Evolutionary conservation across 2,113 vertebrate species (phyloP), one percentile per base, ranked within the genome.

Genomic region (Lucifuga dentata): DNA sequence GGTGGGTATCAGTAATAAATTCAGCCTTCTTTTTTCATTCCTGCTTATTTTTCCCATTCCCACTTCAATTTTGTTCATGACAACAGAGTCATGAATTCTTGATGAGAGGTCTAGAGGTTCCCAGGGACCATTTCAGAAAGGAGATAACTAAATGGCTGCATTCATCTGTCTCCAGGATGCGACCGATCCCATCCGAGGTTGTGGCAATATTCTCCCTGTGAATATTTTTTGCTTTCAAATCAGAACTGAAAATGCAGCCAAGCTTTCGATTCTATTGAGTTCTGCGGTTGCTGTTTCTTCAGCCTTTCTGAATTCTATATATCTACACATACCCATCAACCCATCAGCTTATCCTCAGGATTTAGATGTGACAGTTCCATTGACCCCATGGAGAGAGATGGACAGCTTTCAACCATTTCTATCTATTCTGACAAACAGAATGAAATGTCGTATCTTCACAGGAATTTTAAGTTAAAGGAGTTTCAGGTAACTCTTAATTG

Each of bases 301-400:
- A 21, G 35, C 5, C 19, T 33, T 13, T 35, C 17, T 36, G 26
- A 36, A 26, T 51, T 15, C 1, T 16, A 58, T 17, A 45, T 11
- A 36, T n/a, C 24, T 23, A 39, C 46, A 66, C 5, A 53, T 20
- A 49, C 19, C n/a, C 11, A 0, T 15, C 21, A 46, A 13, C 33
- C 19, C 15, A 5, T 63, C 46, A 59, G 45, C 51, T 64, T 16
- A 36, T 41, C 55, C 51, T 17, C 0, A 3, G 55, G 49, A 39
- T 48, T 58, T 56, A 51, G 12, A 67, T 21, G 49, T 69, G 60
- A 70, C 69, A 53, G 52, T 36, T 83, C 68, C 3, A 77, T 80
- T 65, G 73, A 57, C 49, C 44, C 53, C 53, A n/a, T 56, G 48
- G 36, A 53, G 36, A 19, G 12, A 23, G 24, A 21, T 55, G 41